A percentile compares a stretch with the other conserved stretches of the same genome.
phyloP scores from a whole-genome alignment of 2,797 vertebrate genomes.

The Pipistrellus kuhlii region DNA sequence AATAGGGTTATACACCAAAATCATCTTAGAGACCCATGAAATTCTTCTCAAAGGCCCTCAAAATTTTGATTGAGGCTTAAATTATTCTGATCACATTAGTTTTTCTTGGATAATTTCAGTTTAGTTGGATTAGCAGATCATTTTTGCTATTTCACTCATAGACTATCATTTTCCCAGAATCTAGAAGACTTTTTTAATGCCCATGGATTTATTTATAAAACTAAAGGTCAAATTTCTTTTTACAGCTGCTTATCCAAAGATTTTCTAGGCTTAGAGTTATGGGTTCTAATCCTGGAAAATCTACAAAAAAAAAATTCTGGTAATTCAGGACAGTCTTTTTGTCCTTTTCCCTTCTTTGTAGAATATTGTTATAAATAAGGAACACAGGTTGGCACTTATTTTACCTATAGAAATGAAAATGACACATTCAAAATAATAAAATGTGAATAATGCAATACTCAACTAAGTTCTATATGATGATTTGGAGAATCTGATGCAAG shows the following conservation, averaged over 20 bases:
- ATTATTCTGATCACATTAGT: slow-evolving; percentile 55
- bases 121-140: slow-evolving; percentile 67
- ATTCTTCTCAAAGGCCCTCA: slow-evolving; percentile 60
- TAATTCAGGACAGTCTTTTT: not conserved
- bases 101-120: slow-evolving; percentile 59
- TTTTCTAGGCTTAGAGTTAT: not conserved
- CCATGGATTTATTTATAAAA: slow-evolving; percentile 55
- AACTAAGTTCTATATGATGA: not conserved
- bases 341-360: not conserved
- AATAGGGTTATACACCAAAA: slow-evolving; percentile 80
- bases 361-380: slow-evolving; percentile 33
- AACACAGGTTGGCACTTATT: not conserved
- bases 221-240: slow-evolving; percentile 55
- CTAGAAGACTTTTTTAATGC: slow-evolving; percentile 52
- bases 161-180: slow-evolving; percentile 61
- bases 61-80: slow-evolving; percentile 62
- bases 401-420: not conserved
- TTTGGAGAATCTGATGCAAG: not conserved
- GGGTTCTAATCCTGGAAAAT: slow-evolving; percentile 48
- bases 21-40: slow-evolving; percentile 67
- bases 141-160: slow-evolving; percentile 60
- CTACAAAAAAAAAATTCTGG: slow-evolving; percentile 16
- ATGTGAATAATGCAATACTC: not conserved
- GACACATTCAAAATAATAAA: not conserved
- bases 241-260: slow-evolving; percentile 23